Percentiles rank a stretch among this genome's conserved stretches.
phyloP scores from a whole-genome alignment of 2,888 invertebrate genomes.

The Sesamia inferens region DNA sequence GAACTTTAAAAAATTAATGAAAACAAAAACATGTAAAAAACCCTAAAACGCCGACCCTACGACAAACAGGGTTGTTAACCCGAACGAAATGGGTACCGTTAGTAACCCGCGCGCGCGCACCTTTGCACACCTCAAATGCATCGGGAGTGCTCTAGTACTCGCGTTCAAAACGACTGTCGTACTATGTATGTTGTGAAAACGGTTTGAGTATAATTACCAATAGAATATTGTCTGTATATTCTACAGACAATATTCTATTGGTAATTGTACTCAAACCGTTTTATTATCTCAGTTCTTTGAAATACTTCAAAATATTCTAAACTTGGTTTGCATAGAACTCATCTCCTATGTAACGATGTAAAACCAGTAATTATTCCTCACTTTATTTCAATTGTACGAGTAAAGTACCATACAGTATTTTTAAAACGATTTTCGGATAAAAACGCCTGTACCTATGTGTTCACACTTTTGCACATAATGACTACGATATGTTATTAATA shows the following conservation, averaged over 20 bases:
- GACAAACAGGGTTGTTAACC: conserved; percentile 69
- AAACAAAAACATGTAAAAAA: not conserved
- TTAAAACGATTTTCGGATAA: not conserved
- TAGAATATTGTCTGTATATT: conserved; percentile 9
- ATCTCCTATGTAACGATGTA: no score
- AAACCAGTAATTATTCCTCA: not conserved
- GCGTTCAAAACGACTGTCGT: conserved; percentile 21
- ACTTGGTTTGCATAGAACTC: conserved; percentile 1
- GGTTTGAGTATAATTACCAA: conserved; percentile 17
- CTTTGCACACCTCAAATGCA: conserved; percentile 52
- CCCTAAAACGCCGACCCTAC: conserved; percentile 58
- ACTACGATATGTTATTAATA: no score
- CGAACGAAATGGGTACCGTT: conserved; percentile 66
- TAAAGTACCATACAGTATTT: not conserved
- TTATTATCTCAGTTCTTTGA: conserved; percentile 14
- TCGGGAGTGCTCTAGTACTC: conserved; percentile 18
- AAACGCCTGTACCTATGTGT: no score
- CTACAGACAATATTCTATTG: no score
- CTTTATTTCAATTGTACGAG: conserved; percentile 3
- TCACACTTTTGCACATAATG: not conserved
- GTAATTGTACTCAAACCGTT: no score
- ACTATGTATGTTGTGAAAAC: conserved; percentile 17
- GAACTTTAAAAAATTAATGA: not conserved
- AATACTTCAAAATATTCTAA: conserved; percentile 12
- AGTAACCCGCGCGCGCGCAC: conserved; percentile 60